Percentiles rank a stretch among this genome's conserved stretches.
Conservation (phyloP, 2,113 vertebrate genomes). For the cat (Felis catus) region DNA sequence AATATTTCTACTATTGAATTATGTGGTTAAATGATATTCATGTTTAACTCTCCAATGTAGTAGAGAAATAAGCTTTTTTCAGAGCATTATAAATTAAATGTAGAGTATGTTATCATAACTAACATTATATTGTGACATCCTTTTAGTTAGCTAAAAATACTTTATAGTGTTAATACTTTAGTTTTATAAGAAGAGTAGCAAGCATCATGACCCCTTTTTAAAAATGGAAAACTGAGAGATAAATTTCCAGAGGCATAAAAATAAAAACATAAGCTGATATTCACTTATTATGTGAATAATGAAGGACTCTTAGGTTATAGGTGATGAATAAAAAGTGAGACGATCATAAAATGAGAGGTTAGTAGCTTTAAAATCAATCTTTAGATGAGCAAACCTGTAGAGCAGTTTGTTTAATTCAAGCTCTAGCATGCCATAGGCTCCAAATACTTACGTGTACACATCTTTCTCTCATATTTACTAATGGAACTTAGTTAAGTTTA, state of each 20-base stretch:
- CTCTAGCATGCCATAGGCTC: background rate
- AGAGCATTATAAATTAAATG: background rate
- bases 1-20: slow-evolving; percentile 34
- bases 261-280: background rate
- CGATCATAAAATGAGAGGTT: background rate
- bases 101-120: background rate
- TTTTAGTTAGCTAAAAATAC: slow-evolving; percentile 35
- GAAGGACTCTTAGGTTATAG: background rate
- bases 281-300: slow-evolving; percentile 14
- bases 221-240: background rate
- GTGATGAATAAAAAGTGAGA: background rate
- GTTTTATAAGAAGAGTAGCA: background rate
- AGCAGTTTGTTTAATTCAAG: background rate
- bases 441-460: background rate
- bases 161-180: background rate
- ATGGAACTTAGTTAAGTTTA: slow-evolving; percentile 25
- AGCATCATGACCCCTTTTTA: background rate
- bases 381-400: background rate
- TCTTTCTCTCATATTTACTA: background rate
- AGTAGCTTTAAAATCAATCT: slow-evolving; percentile 20
- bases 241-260: background rate
- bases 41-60: background rate
- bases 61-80: background rate
- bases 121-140: background rate
- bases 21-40: background rate